Evolutionary conservation across 2,888 invertebrate genomes (phyloP).

Genomic region (Strigamia crassipes): DNA sequence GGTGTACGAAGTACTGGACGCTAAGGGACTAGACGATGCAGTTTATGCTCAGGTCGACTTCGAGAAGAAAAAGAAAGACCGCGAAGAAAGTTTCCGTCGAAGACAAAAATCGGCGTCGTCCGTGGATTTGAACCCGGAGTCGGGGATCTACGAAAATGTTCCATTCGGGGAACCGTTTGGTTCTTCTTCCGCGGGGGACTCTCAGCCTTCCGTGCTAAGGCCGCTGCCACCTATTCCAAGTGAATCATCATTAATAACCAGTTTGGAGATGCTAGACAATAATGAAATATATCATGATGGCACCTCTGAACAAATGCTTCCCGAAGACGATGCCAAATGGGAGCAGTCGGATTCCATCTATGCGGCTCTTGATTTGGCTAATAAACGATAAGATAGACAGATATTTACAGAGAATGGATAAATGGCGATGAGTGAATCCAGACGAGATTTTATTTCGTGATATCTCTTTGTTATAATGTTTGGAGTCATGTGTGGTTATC

Average conservation of each 20-base stretch:
- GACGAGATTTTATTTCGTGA: no score
- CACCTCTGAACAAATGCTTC: not conserved
- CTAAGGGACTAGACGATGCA: conserved; percentile 49
- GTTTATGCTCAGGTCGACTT: conserved; percentile 54
- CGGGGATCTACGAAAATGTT: conserved; percentile 30
- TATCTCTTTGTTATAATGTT: no score
- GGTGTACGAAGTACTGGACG: conserved; percentile 28
- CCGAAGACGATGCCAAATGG: conserved; percentile 20
- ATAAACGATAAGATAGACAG: not conserved
- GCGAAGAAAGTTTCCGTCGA: conserved; percentile 47
- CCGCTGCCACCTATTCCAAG: conserved; percentile 44
- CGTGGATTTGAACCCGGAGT: not conserved
- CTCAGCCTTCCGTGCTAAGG: not conserved
- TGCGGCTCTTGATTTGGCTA: conserved; percentile 25
- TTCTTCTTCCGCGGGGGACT: not conserved
- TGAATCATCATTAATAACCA: conserved; percentile 3
- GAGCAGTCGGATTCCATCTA: conserved; percentile 39
- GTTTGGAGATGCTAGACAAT: conserved; percentile 38
- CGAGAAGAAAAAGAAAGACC: conserved; percentile 53
- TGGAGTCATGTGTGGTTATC: no score
- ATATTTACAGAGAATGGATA: no score
- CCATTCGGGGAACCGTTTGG: not conserved
- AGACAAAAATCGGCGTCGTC: not conserved
- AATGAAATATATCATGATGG: conserved; percentile 18
- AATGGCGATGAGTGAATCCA: no score